Percentiles rank a stretch among this genome's conserved stretches.
Conservation (phyloP, 1,140 invertebrate genomes). For the Phenacoccus solenopsis region DNA sequence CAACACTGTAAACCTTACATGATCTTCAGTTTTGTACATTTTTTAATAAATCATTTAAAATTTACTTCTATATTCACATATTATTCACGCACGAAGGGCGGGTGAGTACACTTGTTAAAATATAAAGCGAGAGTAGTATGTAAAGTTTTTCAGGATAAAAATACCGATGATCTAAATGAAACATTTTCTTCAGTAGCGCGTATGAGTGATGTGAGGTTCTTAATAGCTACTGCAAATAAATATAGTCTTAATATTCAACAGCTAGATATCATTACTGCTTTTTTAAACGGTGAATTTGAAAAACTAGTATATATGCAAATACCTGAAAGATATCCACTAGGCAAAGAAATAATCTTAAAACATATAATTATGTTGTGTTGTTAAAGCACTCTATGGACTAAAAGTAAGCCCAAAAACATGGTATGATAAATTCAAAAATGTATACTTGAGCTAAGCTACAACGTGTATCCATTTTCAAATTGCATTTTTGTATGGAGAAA, state of each 20-base stretch:
- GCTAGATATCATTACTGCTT: conserved; percentile 34
- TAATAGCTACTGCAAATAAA: conserved; percentile 31
- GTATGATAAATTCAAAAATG: conserved; percentile 28
- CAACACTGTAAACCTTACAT: too few relatives aligned
- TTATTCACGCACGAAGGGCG: too few relatives aligned
- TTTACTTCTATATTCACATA: too few relatives aligned
- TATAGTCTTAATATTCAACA: conserved; percentile 29
- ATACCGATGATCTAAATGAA: conserved; percentile 31
- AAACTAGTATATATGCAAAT: conserved; percentile 34
- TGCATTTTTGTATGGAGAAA: conserved; percentile 12
- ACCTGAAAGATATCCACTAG: conserved; percentile 28
- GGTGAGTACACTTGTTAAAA: not conserved
- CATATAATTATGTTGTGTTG: conserved; percentile 27
- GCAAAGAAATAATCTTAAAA: conserved; percentile 24
- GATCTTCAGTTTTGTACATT: too few relatives aligned
- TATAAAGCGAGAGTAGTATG: conserved; percentile 36
- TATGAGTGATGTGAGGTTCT: conserved; percentile 29
- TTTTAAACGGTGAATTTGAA: conserved; percentile 33
- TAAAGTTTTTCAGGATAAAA: conserved; percentile 33
- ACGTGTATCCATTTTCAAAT: conserved; percentile 11
- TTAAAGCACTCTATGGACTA: conserved; percentile 32
- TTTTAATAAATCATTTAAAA: too few relatives aligned
- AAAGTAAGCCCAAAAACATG: conserved; percentile 31
- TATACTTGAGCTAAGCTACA: conserved; percentile 26
- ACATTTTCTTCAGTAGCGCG: conserved; percentile 31